A percentile compares a stretch with the other conserved stretches of the same genome.
These are phyloP conservation scores for Drosophila neotestacea DNA, from an alignment of 2,888 invertebrate genomes.

Conservation along the genomic window DNA sequence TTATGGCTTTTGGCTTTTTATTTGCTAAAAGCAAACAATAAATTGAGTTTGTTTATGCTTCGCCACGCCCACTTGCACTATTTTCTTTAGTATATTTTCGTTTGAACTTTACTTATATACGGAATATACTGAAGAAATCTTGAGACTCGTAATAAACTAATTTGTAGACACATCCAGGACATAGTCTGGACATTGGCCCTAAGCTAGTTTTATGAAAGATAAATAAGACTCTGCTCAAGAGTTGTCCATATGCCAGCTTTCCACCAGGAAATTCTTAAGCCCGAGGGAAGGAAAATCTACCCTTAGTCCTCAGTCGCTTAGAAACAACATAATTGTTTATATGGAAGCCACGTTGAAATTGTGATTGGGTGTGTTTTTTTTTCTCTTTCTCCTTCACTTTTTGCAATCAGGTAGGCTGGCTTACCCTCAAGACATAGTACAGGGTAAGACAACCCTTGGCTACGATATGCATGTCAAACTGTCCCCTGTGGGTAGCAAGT, in stretches of 20 bases:
- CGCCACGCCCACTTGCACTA: constrained; percentile 33
- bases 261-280: constrained; percentile 25
- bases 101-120: not conserved
- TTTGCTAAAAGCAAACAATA: constrained; percentile 59
- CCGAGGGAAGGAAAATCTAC: constrained; percentile 49
- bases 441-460: constrained; percentile 62
- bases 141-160: constrained; percentile 48
- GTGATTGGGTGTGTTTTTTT: constrained; percentile 4
- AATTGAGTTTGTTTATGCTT: constrained; percentile 50
- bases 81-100: constrained; percentile 1
- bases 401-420: constrained; percentile 64
- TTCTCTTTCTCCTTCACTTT: constrained; percentile 34
- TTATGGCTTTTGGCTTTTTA: constrained; percentile 61
- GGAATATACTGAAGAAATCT: constrained; percentile 19
- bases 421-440: constrained; percentile 39
- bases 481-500: constrained; percentile 64
- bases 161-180: constrained; percentile 33
- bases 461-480: constrained; percentile 58
- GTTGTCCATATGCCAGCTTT: constrained; percentile 57
- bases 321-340: constrained; percentile 70
- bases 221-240: constrained; percentile 42
- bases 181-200: constrained; percentile 27
- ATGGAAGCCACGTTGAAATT: constrained; percentile 41
- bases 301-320: constrained; percentile 32
- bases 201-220: constrained; percentile 43